Percentiles rank a stretch among this genome's conserved stretches.
These are phyloP conservation scores for Porites divaricata DNA, from an alignment of 92 coral and sea anemone species.

Conservation along the genomic window DNA sequence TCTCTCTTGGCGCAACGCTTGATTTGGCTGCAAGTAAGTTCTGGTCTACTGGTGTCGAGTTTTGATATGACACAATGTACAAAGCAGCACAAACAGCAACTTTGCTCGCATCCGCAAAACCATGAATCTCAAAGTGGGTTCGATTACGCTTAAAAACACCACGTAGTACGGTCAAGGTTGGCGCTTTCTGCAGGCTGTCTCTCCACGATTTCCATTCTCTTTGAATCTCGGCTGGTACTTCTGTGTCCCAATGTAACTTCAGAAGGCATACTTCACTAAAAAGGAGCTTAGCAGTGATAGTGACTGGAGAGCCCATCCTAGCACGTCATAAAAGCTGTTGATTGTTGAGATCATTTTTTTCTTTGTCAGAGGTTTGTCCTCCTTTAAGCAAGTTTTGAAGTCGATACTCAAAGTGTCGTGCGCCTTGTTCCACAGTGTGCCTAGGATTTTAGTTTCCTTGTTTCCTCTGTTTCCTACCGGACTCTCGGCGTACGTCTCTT, in stretches of 20 bases:
- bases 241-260: neutral
- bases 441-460: neutral
- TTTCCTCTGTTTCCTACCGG: neutral
- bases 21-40: slow-evolving; percentile 56
- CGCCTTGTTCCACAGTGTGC: neutral
- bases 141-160: slow-evolving; percentile 39
- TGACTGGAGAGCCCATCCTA: slow-evolving; percentile 50
- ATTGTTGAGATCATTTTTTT: slow-evolving; percentile 40
- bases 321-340: slow-evolving; percentile 44
- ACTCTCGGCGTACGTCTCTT: neutral
- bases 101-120: slow-evolving; percentile 70
- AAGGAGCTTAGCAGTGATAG: slow-evolving; percentile 36
- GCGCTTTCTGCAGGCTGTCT: neutral
- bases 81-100: slow-evolving; percentile 50
- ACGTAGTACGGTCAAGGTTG: slow-evolving; percentile 56
- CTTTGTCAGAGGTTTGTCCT: slow-evolving; percentile 25
- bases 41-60: slow-evolving; percentile 29
- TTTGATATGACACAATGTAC: slow-evolving; percentile 44
- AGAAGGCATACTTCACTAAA: slow-evolving; percentile 40
- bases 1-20: slow-evolving; percentile 49
- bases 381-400: slow-evolving; percentile 1
- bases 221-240: slow-evolving; percentile 22
- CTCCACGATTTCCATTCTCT: slow-evolving; percentile 12
- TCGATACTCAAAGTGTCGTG: slow-evolving; percentile 1
- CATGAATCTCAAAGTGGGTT: slow-evolving; percentile 47